phyloP scores from a whole-genome alignment of 2,888 invertebrate species.

The Drosophila subquinaria region DNA sequence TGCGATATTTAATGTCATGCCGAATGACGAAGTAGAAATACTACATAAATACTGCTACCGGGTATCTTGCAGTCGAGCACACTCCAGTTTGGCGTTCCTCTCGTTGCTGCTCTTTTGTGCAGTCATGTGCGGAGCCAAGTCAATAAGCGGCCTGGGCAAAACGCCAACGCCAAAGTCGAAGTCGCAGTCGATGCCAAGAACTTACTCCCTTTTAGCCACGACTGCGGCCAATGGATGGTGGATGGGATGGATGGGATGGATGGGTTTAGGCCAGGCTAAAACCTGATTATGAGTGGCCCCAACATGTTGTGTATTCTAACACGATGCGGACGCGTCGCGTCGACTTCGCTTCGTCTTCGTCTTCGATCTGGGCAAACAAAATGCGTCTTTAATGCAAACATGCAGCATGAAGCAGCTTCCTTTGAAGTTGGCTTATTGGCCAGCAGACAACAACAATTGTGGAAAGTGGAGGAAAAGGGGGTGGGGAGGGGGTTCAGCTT shows the following conservation, averaged over 20 bases:
- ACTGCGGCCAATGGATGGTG: neutral
- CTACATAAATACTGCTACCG: too few species aligned
- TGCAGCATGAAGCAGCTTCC: conserved; percentile 72
- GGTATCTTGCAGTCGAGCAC: too few species aligned
- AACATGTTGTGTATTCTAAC: conserved; percentile 79
- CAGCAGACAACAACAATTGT: neutral
- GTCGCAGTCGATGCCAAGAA: conserved; percentile 22
- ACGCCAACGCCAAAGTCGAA: conserved; percentile 46
- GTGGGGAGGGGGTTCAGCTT: conserved; percentile 16
- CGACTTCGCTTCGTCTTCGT: conserved; percentile 38
- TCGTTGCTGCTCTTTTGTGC: conserved; percentile 55
- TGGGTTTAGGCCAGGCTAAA: conserved; percentile 54
- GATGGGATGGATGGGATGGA: conserved; percentile 7
- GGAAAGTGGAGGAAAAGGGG: conserved; percentile 3
- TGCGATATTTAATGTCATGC: too few species aligned
- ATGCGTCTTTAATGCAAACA: conserved; percentile 81
- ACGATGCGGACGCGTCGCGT: conserved; percentile 69
- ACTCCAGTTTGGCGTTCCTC: too few species aligned
- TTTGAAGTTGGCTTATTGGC: conserved; percentile 65
- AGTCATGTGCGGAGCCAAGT: conserved; percentile 73
- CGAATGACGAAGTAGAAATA: too few species aligned
- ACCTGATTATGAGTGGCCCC: conserved; percentile 79
- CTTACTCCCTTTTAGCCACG: conserved; percentile 61
- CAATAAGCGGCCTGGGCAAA: conserved; percentile 57
- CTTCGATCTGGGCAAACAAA: conserved; percentile 72